A percentile compares a stretch with the other conserved stretches of the same genome.
These are phyloP conservation scores for Amaurobius ferox DNA, from an alignment of 2,888 invertebrate species.

Conservation along the genomic window DNA sequence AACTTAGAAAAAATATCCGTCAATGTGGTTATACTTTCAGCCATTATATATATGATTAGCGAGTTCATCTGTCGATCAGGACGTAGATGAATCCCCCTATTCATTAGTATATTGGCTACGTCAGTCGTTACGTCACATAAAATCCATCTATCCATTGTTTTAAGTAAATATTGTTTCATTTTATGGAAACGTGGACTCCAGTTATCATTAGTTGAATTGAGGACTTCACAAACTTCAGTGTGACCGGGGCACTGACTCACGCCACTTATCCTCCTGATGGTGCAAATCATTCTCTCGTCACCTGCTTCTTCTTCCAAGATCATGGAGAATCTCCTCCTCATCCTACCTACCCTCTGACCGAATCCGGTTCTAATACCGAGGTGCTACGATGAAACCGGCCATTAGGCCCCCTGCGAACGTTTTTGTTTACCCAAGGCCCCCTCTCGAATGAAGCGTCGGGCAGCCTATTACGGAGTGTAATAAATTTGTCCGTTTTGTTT, in stretches of 20 bases:
- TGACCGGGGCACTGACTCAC: conserved; percentile 1
- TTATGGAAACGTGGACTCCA: no score
- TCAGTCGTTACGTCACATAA: no score
- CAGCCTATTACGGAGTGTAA: conserved; percentile 57
- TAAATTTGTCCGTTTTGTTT: conserved; percentile 68
- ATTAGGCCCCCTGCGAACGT: conserved; percentile 55
- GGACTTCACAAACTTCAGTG: no score
- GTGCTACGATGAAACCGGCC: conserved; percentile 42
- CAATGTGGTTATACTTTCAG: no score
- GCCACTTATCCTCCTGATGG: background rate
- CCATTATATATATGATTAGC: no score
- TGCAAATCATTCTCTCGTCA: conserved; percentile 17
- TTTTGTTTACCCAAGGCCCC: conserved; percentile 60
- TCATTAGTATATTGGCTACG: no score
- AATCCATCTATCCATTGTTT: no score
- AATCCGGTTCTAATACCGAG: conserved; percentile 43
- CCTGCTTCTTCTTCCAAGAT: conserved; percentile 51
- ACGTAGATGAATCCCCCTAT: no score
- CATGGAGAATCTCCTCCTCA: background rate
- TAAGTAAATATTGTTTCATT: no score
- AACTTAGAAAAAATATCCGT: no score
- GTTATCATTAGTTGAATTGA: no score
- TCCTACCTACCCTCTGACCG: background rate
- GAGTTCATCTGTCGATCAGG: no score
- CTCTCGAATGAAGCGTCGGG: conserved; percentile 29